Percentiles rank a stretch among this genome's conserved stretches.
Conservation (phyloP, 2,797 vertebrate species). For the Manis javanica region DNA sequence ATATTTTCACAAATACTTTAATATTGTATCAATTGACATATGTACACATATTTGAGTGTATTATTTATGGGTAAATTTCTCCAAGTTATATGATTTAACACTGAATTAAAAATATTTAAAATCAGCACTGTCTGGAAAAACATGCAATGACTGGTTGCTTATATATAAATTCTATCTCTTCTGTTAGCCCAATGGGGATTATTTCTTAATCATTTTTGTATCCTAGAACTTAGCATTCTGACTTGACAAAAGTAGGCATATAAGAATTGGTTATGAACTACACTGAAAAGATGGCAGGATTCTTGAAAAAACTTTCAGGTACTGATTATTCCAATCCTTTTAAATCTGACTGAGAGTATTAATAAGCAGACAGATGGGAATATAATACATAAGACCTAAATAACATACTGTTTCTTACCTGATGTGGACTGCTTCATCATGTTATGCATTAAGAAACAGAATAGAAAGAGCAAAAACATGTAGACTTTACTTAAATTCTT, state of each 20-base stretch:
- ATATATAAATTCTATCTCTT: not conserved
- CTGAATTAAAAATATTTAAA: conserved; percentile 47
- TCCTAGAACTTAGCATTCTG: conserved; percentile 45
- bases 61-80: not conserved
- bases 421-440: conserved; percentile 89
- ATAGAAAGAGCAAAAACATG: conserved; percentile 82
- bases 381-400: not conserved
- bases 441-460: conserved; percentile 93
- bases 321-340: not conserved
- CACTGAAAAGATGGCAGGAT: not conserved
- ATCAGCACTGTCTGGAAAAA: not conserved
- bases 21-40: not conserved
- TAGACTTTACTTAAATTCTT: conserved; percentile 80
- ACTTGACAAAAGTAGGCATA: not conserved
- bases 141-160: not conserved
- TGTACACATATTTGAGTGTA: not conserved
- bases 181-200: not conserved
- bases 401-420: conserved; percentile 90
- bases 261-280: not conserved
- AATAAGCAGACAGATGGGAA: not conserved
- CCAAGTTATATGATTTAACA: conserved; percentile 36
- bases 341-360: not conserved
- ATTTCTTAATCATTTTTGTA: conserved; percentile 51
- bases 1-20: conserved; percentile 15
- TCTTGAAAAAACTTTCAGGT: not conserved